Percentiles rank a stretch among this genome's conserved stretches.
Conservation (phyloP, 2,113 vertebrate species). For the Glaucomys volans region DNA sequence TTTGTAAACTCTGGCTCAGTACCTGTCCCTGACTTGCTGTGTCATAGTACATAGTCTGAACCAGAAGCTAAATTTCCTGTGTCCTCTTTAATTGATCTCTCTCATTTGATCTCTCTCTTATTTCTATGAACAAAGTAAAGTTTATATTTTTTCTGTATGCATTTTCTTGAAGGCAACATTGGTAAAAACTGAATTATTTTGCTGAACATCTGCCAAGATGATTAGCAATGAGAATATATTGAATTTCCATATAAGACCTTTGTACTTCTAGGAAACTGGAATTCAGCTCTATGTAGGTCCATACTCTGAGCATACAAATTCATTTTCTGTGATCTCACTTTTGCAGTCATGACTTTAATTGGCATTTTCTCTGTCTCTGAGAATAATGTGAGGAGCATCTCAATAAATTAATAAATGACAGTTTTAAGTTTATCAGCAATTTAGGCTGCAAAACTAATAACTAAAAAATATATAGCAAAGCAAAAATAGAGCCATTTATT, state of each 20-base stretch:
- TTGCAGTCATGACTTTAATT: constrained; percentile 69
- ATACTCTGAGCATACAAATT: constrained; percentile 29
- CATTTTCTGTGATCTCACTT: constrained; percentile 58
- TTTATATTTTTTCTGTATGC: background rate
- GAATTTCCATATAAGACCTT: constrained; percentile 40
- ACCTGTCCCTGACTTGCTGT: background rate
- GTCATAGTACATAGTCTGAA: background rate
- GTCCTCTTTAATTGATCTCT: background rate
- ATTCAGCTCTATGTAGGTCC: background rate
- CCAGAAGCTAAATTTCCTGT: background rate
- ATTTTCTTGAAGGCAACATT: constrained; percentile 36
- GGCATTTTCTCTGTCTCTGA: constrained; percentile 58
- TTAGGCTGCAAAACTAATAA: constrained; percentile 63
- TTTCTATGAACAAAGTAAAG: background rate
- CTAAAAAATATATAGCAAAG: constrained; percentile 73
- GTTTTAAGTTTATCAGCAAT: constrained; percentile 75
- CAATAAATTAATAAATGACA: constrained; percentile 80
- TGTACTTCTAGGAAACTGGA: constrained; percentile 41
- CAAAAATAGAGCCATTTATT: constrained; percentile 73
- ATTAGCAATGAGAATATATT: constrained; percentile 14
- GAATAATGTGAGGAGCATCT: constrained; percentile 58
- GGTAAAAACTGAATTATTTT: constrained; percentile 7
- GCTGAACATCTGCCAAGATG: constrained; percentile 42
- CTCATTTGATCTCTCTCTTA: background rate
- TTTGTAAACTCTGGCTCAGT: background rate